Percentiles rank a stretch among this genome's conserved stretches.
Conservation (phyloP, 2,113 vertebrate genomes). For the Thalassarche chlororhynchos region DNA sequence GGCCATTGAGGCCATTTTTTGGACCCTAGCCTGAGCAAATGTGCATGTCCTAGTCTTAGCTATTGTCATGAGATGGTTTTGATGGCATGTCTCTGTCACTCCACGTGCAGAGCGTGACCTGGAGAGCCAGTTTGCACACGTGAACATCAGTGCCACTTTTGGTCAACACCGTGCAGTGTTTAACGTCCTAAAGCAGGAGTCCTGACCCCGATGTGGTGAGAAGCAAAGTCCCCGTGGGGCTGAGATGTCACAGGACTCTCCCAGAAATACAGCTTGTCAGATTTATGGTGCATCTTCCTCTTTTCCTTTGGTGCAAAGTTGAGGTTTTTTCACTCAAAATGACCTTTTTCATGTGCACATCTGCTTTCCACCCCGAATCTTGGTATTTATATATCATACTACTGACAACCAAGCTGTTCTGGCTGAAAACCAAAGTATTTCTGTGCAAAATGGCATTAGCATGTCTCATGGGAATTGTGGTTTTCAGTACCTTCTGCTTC, state of each 20-base stretch:
- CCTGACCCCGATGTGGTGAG: background rate
- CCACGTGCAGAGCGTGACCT: background rate
- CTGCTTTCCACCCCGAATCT: background rate
- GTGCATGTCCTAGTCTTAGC: background rate
- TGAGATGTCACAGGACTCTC: background rate
- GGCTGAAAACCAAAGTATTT: background rate
- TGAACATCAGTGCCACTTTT: background rate
- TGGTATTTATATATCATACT: background rate
- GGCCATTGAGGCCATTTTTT: background rate
- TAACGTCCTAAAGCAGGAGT: background rate
- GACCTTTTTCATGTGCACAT: background rate
- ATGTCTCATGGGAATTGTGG: background rate
- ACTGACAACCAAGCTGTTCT: background rate
- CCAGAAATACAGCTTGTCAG: background rate
- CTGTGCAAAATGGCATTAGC: background rate
- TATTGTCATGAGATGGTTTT: background rate
- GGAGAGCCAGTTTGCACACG: background rate
- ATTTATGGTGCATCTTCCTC: background rate
- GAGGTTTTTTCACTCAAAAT: background rate
- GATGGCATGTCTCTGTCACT: background rate
- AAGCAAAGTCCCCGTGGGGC: background rate
- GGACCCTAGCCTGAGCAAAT: background rate
- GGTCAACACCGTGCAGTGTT: background rate
- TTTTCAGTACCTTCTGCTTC: constrained; percentile 20
- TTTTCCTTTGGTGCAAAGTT: background rate